Evolutionary conservation across 2,888 invertebrate genomes (phyloP).

Genomic region (Busseola fusca): DNA sequence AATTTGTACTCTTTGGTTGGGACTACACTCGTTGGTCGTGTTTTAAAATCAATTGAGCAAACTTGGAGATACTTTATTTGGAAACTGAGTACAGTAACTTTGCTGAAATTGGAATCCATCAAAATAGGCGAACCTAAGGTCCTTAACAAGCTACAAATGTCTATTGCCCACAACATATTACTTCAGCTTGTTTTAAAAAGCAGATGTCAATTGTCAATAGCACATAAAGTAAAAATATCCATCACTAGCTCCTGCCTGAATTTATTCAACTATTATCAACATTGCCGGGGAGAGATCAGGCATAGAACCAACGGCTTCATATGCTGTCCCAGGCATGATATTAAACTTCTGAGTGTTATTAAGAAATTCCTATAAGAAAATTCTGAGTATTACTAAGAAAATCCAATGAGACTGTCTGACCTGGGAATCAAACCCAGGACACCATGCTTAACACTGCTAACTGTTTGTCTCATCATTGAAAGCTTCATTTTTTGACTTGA

Average conservation of each 20-base stretch:
- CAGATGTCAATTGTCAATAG: neutral
- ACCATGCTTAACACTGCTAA: too few species aligned
- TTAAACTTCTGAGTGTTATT: too few species aligned
- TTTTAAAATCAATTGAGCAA: slow-evolving; percentile 69
- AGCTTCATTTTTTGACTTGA: too few species aligned
- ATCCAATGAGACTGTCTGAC: too few species aligned
- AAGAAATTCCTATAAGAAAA: too few species aligned
- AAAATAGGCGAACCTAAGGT: neutral
- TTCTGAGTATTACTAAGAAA: too few species aligned
- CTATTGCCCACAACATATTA: neutral
- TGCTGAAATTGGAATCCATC: neutral
- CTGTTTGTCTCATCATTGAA: too few species aligned
- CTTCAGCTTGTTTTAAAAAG: neutral
- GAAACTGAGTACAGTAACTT: neutral
- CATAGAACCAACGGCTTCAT: too few species aligned
- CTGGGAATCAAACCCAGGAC: too few species aligned
- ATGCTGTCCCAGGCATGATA: too few species aligned
- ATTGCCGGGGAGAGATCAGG: too few species aligned
- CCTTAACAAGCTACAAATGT: neutral
- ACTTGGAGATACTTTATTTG: neutral
- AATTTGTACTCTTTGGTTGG: slow-evolving; percentile 27
- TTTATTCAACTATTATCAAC: neutral
- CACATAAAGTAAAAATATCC: neutral
- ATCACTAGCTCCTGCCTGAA: neutral
- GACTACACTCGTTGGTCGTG: slow-evolving; percentile 59